Percentiles rank a stretch among this genome's conserved stretches.
phyloP scores from a whole-genome alignment of 2,888 invertebrate genomes.

The Chouioia cunea region DNA sequence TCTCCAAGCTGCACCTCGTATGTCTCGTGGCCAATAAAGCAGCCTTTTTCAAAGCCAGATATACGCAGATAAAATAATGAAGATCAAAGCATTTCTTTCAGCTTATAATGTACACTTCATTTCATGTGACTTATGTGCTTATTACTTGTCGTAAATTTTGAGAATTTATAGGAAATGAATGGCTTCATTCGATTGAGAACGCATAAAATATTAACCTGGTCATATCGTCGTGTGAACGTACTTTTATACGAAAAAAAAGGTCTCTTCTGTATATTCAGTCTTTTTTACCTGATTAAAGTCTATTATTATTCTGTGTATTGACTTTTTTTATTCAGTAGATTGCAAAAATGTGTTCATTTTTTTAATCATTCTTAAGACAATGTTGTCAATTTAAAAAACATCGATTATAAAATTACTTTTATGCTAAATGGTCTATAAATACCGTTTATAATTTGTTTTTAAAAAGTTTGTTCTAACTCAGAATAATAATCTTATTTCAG shows the following conservation, averaged over 20 bases:
- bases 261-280: too few species aligned
- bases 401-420: background rate
- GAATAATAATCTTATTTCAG: slow-evolving; percentile 69
- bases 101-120: background rate
- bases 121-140: too few species aligned
- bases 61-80: slow-evolving; percentile 41
- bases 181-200: too few species aligned
- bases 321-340: too few species aligned
- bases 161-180: background rate
- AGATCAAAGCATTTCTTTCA: slow-evolving; percentile 22
- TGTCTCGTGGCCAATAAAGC: slow-evolving; percentile 34
- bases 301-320: too few species aligned
- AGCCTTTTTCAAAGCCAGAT: slow-evolving; percentile 19
- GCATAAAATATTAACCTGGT: too few species aligned
- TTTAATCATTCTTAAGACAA: too few species aligned
- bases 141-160: background rate
- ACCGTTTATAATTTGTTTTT: background rate
- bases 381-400: background rate
- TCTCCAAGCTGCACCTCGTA: slow-evolving; percentile 2
- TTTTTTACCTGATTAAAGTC: too few species aligned
- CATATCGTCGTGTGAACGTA: too few species aligned
- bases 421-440: background rate
- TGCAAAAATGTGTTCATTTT: too few species aligned
- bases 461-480: background rate
- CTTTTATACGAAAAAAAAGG: too few species aligned